phyloP scores from a whole-genome alignment of 2,797 vertebrate genomes.

The Spheniscus humboldti region DNA sequence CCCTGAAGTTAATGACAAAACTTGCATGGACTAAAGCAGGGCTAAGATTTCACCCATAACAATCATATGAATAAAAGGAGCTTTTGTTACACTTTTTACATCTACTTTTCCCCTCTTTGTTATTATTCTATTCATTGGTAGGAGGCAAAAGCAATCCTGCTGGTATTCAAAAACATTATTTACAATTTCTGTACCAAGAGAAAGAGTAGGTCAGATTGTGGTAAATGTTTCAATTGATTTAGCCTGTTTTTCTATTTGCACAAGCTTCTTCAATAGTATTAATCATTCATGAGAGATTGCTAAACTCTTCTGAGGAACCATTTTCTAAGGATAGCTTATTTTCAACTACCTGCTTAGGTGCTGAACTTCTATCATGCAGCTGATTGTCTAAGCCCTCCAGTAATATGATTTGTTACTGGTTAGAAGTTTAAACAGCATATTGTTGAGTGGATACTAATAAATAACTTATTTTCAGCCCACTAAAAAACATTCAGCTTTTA shows the following conservation, averaged over 20 bases:
- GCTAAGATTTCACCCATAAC: neutral
- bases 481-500: neutral
- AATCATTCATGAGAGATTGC: constrained; percentile 8
- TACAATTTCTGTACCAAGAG: constrained; percentile 26
- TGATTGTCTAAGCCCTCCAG: neutral
- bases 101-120: constrained; percentile 14
- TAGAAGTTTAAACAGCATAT: neutral
- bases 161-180: constrained; percentile 30
- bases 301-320: neutral
- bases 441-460: neutral
- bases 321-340: constrained; percentile 1
- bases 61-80: neutral
- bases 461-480: neutral
- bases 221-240: constrained; percentile 6
- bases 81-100: constrained; percentile 18
- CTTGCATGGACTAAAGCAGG: neutral
- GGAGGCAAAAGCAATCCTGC: constrained; percentile 24
- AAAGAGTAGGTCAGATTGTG: neutral
- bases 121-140: neutral
- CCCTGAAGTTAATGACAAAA: neutral
- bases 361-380: neutral
- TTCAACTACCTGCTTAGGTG: neutral
- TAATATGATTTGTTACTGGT: neutral
- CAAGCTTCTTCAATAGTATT: neutral
- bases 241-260: neutral